Percentiles rank a stretch among this genome's conserved stretches.
These are phyloP conservation scores for Drosophila mettleri DNA, from an alignment of 2,888 invertebrate genomes.

Conservation along the genomic window DNA sequence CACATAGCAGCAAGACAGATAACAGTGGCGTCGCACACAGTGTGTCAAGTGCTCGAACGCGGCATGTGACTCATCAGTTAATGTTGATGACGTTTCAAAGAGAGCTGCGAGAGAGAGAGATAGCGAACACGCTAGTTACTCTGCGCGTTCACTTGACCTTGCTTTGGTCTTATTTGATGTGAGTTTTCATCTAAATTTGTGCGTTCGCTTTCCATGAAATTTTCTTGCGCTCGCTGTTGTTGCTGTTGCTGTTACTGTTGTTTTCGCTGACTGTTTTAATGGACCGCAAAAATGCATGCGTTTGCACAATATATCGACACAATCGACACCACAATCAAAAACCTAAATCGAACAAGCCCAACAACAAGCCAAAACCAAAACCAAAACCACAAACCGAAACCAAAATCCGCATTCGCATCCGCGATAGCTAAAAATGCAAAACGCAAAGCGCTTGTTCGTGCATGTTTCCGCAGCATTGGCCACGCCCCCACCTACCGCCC, in stretches of 20 bases:
- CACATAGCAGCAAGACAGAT: slow-evolving; percentile 28
- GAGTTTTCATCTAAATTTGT: slow-evolving; percentile 67
- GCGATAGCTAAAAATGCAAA: slow-evolving; percentile 64
- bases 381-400: slow-evolving; percentile 24
- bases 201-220: slow-evolving; percentile 63
- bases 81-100: slow-evolving; percentile 53
- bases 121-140: slow-evolving; percentile 15
- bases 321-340: slow-evolving; percentile 22
- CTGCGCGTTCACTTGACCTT: slow-evolving; percentile 60
- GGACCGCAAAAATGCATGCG: slow-evolving; percentile 71
- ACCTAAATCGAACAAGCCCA: slow-evolving; percentile 27
- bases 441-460: slow-evolving; percentile 42
- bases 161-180: slow-evolving; percentile 69
- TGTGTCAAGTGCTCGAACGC: slow-evolving; percentile 12
- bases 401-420: slow-evolving; percentile 61
- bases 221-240: slow-evolving; percentile 35
- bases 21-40: slow-evolving; percentile 52
- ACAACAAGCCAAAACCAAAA: slow-evolving; percentile 16
- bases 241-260: slow-evolving; percentile 29
- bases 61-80: slow-evolving; percentile 65
- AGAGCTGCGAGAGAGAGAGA: slow-evolving; percentile 6
- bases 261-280: slow-evolving; percentile 63
- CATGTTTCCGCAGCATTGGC: slow-evolving; percentile 43
- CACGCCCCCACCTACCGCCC: slow-evolving; percentile 18
- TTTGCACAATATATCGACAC: slow-evolving; percentile 48